Evolutionary conservation across 2,797 vertebrate genomes (phyloP), one percentile per base, ranked within the genome.

Genomic region (Tenualosa thibaudeaui): DNA sequence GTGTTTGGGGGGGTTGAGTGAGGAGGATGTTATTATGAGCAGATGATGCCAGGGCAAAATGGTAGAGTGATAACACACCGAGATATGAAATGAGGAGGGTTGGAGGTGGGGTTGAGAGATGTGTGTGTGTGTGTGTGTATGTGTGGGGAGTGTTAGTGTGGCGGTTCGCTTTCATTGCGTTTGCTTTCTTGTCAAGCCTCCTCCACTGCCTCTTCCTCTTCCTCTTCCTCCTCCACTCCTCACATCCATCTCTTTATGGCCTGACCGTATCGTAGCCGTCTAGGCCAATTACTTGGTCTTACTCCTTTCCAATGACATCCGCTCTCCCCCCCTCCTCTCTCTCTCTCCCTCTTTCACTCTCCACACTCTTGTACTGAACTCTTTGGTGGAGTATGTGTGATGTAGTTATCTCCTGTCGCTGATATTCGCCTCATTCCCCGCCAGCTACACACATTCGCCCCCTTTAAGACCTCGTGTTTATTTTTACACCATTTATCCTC

Each of bases 281-380:
- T 71, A 71, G 65, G 65, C 65, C 65, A 71, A 71, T 71, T 71
- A 71, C 65, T 71, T 15, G 26, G 24, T 71, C 65, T 37, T 40
- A 37, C 37, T 71, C 26, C 24, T 68, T 68, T 68, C 62, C 62
- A 12, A 8, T 68, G 62, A 68, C 60, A 26, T 62, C 60, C 24
- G 22, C 60, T 26, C 12, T n/a, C 62, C 31, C 24, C n/a, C 60
- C 31, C n/a, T 65, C 22, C 31, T 65, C n/a, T 65, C 60, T 26
- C 22, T 9, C 60, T 65, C 60, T 65, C 62, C 13, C 26, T 68
- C 12, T 71, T 24, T 13, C 24, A 13, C 62, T 3, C 24, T 10
- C 62, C 19, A n/a, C 22, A 58, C 56, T n/a, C 56, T 19, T 58
- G 19, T 58, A 7, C 56, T 58, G 56, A 58, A 58, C 19, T 58